Conservation (phyloP, 2,888 invertebrate species). For the Eledona agricola region DNA sequence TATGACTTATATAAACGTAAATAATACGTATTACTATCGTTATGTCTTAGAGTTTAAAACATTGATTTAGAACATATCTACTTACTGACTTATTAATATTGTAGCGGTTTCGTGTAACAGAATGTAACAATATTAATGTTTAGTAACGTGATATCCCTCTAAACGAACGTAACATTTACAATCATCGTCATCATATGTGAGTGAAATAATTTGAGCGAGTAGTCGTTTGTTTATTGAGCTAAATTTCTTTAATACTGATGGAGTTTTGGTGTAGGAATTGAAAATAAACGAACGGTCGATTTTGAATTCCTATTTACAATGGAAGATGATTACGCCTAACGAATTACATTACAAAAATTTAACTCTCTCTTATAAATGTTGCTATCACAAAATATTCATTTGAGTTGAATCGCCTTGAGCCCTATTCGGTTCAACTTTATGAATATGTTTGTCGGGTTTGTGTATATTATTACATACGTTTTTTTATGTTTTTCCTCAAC, state of each 20-base stretch:
- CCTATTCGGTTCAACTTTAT: conserved; percentile 45
- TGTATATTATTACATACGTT: conserved; percentile 9
- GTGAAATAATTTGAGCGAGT: conserved; percentile 49
- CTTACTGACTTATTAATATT: conserved; percentile 38
- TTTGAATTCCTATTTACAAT: conserved; percentile 38
- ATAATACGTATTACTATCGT: conserved; percentile 28
- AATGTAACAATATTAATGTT: conserved; percentile 40
- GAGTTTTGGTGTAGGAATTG: conserved; percentile 26
- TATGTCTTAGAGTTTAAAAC: conserved; percentile 52
- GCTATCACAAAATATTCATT: conserved; percentile 43
- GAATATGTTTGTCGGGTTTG: conserved; percentile 35
- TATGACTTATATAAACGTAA: conserved; percentile 52
- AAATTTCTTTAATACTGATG: conserved; percentile 45
- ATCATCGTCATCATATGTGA: no score
- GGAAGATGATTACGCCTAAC: conserved; percentile 43
- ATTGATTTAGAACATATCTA: conserved; percentile 57
- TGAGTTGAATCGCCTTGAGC: conserved; percentile 51
- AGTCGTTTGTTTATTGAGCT: conserved; percentile 48
- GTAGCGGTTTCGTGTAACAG: conserved; percentile 32
- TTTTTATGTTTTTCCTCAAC: conserved; percentile 11
- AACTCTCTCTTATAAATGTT: conserved; percentile 37
- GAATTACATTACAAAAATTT: conserved; percentile 43
- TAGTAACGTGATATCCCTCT: conserved; percentile 7
- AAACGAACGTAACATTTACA: conserved; percentile 10
- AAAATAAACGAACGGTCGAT: conserved; percentile 31